A percentile compares a stretch with the other conserved stretches of the same genome.
Conservation (phyloP, 2,797 vertebrate genomes). For the Tinamus major region DNA sequence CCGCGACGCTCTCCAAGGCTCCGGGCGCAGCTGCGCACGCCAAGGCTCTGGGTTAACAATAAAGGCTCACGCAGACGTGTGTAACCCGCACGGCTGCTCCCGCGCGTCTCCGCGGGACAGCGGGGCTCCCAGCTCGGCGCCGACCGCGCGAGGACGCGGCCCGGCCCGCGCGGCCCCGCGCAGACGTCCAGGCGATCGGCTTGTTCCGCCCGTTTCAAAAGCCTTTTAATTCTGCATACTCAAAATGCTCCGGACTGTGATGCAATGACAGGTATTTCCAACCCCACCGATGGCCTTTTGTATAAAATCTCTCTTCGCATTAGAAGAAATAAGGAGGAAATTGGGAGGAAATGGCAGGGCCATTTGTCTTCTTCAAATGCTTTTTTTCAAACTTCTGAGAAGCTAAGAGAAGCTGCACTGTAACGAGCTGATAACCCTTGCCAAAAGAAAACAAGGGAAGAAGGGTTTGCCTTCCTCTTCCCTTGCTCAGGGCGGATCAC, state of each 20-base stretch:
- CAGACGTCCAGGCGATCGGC: neutral
- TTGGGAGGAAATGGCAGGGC: neutral
- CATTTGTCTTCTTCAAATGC: neutral
- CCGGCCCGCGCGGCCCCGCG: too few relatives aligned
- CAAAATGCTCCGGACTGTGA: neutral
- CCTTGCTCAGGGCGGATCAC: neutral
- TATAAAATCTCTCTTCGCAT: neutral
- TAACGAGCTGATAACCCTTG: neutral
- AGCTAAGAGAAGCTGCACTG: neutral
- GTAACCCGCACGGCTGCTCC: too few relatives aligned
- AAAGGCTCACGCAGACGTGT: neutral
- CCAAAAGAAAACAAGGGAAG: neutral
- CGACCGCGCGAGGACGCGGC: neutral
- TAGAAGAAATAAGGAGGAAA: neutral
- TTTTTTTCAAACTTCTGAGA: neutral
- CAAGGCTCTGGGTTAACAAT: neutral
- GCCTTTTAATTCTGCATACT: neutral
- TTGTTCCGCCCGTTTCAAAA: neutral
- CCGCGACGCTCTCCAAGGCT: fast-evolving
- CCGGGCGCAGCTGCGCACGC: neutral
- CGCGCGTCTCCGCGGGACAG: neutral
- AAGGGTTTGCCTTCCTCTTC: neutral
- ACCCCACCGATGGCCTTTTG: neutral
- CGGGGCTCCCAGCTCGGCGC: constrained; percentile 29
- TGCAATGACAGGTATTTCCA: neutral